Evolutionary conservation across 2,888 invertebrate species (phyloP), one percentile per base, ranked within the genome.

Genomic region (Cerastis leucographa): DNA sequence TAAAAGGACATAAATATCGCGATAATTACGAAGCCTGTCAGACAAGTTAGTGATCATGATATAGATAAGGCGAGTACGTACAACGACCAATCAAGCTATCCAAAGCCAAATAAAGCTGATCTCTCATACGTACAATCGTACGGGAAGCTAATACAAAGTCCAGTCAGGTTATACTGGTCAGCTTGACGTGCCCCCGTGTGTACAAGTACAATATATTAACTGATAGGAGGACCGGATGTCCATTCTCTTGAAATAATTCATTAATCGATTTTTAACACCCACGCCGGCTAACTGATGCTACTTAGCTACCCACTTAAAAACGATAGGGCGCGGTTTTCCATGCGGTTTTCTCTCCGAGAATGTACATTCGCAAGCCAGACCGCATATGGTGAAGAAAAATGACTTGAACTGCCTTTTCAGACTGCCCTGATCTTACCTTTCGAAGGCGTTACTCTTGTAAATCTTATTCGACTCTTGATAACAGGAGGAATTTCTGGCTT

Each of bases 181-280:
- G 35, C 3, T 35, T 35, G 35, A 35, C 35, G 35, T 35, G 35
- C 3, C 35, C 1, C 35, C 35, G 35, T 35, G 35, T 35, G 35
- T 35, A 35, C n/a, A 62, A 42, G 62, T 40, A 42, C 8, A 19
- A 80, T 64, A 64, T 64, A 78, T 56, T 80, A 56, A 64, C 35
- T 49, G 44, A 74, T 74, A 62, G 2, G 29, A 51, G 14, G 19
- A n/a, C 46, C 40, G 76, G 82, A 61, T 61, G 51, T 40, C 44
- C 35, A 56, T 7, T 35, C 61, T 46, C n/a, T 35, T 22, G 11
- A 51, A 44, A 54, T 44, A n/a, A 19, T n/a, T 51, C 12, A 22
- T 40, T 49, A 5, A 19, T 25, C 9, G 62, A 22, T 40, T 71
- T 59, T 19, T 71, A 9, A 22, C 22, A 46, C 17, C 22, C 46